These are phyloP conservation scores for Nothobranchius furzeri DNA, from an alignment of 2,113 vertebrate species.

Conservation along the genomic window DNA sequence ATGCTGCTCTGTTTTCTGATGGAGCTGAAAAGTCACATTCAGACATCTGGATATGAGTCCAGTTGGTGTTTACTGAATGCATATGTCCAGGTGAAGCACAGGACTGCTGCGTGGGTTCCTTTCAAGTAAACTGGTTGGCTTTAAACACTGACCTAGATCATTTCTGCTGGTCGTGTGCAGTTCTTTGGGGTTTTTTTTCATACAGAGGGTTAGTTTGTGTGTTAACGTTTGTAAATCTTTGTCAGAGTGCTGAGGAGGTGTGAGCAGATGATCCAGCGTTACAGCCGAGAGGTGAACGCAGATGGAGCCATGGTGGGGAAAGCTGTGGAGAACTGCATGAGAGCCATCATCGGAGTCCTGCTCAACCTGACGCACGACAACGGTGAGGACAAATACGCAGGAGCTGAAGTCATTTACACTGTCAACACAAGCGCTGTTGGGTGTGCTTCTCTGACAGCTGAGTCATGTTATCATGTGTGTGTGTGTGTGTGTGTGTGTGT, in stretches of 20 bases:
- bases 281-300: slow-evolving; percentile 85
- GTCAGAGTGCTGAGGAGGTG: slow-evolving; percentile 88
- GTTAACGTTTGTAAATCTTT: neutral
- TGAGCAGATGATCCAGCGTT: slow-evolving; percentile 90
- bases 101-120: too few species aligned
- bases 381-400: slow-evolving; percentile 72
- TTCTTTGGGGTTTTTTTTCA: too few species aligned
- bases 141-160: too few species aligned
- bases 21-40: slow-evolving; percentile 1
- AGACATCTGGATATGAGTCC: slow-evolving; percentile 18
- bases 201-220: neutral
- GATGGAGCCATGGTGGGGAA: slow-evolving; percentile 85
- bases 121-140: too few species aligned
- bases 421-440: neutral
- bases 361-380: slow-evolving; percentile 98
- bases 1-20: slow-evolving; percentile 47
- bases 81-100: too few species aligned
- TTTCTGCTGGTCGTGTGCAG: too few species aligned
- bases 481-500: neutral
- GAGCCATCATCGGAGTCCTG: slow-evolving; percentile 94
- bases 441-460: too few species aligned
- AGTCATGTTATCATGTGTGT: neutral
- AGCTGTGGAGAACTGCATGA: slow-evolving; percentile 96
- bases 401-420: neutral
- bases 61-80: neutral